phyloP scores from a whole-genome alignment of 2,797 vertebrate species.

The Sebastes taczanowskii region DNA sequence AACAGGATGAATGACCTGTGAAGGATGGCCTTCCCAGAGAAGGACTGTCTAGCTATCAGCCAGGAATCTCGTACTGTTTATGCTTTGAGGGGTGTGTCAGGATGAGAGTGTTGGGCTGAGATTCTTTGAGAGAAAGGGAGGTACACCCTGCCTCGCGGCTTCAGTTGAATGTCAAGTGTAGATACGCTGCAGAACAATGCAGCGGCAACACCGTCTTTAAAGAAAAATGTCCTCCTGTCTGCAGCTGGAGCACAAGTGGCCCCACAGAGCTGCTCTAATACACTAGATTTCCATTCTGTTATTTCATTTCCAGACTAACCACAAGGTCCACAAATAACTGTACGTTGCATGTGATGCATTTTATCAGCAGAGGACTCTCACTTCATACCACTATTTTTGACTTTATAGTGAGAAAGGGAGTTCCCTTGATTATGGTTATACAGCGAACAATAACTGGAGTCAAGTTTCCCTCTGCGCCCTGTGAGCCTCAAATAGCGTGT shows the following conservation, averaged over 20 bases:
- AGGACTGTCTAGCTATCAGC: conserved; percentile 45
- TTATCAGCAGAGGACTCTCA: conserved; percentile 73
- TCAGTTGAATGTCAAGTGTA: conserved; percentile 67
- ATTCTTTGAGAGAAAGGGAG: conserved; percentile 55
- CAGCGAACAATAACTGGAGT: conserved; percentile 73
- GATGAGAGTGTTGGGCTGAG: conserved; percentile 62
- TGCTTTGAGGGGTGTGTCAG: conserved; percentile 73
- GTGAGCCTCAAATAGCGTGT: conserved; percentile 63
- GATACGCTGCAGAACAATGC: conserved; percentile 68
- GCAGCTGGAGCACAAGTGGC: conserved; percentile 43
- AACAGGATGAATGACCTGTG: conserved; percentile 67
- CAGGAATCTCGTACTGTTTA: conserved; percentile 72
- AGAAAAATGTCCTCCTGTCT: conserved; percentile 68
- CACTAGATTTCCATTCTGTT: conserved; percentile 46
- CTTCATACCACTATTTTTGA: conserved; percentile 69
- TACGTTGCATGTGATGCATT: conserved; percentile 63
- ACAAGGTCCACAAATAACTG: conserved; percentile 67
- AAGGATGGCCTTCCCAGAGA: conserved; percentile 47
- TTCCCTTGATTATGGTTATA: conserved; percentile 76
- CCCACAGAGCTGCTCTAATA: conserved; percentile 43
- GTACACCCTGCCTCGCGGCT: conserved; percentile 65
- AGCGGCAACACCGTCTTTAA: conserved; percentile 29
- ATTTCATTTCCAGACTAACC: conserved; percentile 51
- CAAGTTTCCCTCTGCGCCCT: conserved; percentile 66
- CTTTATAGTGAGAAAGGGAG: conserved; percentile 76